Evolutionary conservation across 2,888 invertebrate species (phyloP).

Genomic region (Lasioglossum oenotherae): DNA sequence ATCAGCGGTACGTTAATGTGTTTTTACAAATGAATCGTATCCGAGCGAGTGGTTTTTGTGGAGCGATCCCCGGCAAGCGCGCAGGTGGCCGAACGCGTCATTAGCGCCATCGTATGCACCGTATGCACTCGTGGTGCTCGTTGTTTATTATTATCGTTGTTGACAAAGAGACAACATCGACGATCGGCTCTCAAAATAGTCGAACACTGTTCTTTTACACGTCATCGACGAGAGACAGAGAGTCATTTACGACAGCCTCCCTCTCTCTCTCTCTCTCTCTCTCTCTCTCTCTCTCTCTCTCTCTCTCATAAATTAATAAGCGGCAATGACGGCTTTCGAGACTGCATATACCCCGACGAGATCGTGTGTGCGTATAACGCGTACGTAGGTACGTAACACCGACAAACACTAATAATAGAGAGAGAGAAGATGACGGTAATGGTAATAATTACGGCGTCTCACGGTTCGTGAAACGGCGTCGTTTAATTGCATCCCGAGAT

Average conservation of each 20-base stretch:
- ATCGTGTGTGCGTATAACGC: not conserved
- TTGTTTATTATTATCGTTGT: slow-evolving; percentile 49
- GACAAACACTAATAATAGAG: slow-evolving; percentile 59
- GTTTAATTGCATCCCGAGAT: slow-evolving; percentile 56
- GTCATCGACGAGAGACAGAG: slow-evolving; percentile 12
- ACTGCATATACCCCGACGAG: slow-evolving; percentile 34
- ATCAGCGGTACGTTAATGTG: slow-evolving; percentile 47
- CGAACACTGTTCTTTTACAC: slow-evolving; percentile 17
- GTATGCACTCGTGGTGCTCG: not conserved
- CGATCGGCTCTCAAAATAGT: slow-evolving; percentile 36
- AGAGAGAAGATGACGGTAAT: slow-evolving; percentile 65
- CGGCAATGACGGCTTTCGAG: slow-evolving; percentile 39
- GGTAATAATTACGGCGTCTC: slow-evolving; percentile 58
- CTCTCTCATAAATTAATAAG: slow-evolving; percentile 48
- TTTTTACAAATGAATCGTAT: slow-evolving; percentile 53
- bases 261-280: not conserved
- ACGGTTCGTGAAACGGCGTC: slow-evolving; percentile 20
- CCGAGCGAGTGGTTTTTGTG: slow-evolving; percentile 27
- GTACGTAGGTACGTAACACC: slow-evolving; percentile 53
- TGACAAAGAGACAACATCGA: slow-evolving; percentile 31
- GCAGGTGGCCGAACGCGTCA: slow-evolving; percentile 52
- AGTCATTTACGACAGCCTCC: not conserved
- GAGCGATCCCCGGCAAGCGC: slow-evolving; percentile 21
- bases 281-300: not conserved
- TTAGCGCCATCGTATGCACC: slow-evolving; percentile 36